Evolutionary conservation across 2,888 invertebrate genomes (phyloP).

Genomic region (Phengaris arion): DNA sequence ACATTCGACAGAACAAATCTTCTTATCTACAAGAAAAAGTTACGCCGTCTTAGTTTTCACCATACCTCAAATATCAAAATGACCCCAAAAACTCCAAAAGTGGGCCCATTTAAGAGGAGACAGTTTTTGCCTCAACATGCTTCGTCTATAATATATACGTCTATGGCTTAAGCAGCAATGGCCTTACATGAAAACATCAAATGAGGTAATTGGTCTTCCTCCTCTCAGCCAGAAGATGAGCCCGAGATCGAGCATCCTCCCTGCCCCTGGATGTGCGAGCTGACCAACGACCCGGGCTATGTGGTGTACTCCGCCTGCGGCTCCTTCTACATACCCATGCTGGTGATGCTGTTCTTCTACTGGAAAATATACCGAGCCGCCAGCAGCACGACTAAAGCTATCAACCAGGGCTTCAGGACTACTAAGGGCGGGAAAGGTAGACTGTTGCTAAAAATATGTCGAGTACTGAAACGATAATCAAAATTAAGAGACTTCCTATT

Average conservation of each 20-base stretch:
- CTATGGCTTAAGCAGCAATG: too few species aligned
- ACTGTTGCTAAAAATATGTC: not conserved
- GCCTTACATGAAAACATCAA: too few species aligned
- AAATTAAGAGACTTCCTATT: too few species aligned
- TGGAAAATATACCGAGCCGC: slow-evolving; percentile 98
- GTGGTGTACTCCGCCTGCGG: slow-evolving; percentile 98
- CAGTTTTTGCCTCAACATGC: too few species aligned
- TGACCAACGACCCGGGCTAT: slow-evolving; percentile 96
- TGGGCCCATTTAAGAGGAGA: too few species aligned
- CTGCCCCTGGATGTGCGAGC: slow-evolving; percentile 92
- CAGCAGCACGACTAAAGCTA: slow-evolving; percentile 93
- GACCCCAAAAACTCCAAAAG: too few species aligned
- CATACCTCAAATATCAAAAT: too few species aligned
- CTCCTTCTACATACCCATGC: slow-evolving; percentile 99
- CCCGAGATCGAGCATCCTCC: slow-evolving; percentile 69
- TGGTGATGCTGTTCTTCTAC: slow-evolving; percentile 98
- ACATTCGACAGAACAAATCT: too few species aligned
- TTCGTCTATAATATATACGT: too few species aligned
- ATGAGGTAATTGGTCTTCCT: not conserved
- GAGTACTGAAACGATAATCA: too few species aligned
- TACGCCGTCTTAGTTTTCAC: too few species aligned
- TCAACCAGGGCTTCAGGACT: slow-evolving; percentile 93
- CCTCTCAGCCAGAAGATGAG: slow-evolving; percentile 60
- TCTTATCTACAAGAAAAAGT: too few species aligned
- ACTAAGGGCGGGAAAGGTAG: slow-evolving; percentile 83